Evolutionary conservation across 2,113 vertebrate genomes (phyloP).

Genomic region (Chaetorhynchus papuensis): DNA sequence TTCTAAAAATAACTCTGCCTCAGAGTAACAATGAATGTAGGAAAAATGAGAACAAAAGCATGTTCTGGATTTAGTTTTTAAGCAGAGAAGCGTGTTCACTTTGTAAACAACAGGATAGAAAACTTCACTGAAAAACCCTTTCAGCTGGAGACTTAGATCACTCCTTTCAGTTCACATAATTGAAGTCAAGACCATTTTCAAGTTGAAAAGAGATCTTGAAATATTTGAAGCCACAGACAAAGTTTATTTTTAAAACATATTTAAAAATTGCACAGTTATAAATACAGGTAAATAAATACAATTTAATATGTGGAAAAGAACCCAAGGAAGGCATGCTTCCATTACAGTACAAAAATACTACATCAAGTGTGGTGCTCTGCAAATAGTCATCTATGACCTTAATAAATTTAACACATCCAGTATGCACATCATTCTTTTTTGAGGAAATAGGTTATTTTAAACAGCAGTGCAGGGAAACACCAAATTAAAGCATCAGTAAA

Average conservation of each 20-base stretch:
- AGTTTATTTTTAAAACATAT: slow-evolving; percentile 79
- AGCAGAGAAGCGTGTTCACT: not conserved
- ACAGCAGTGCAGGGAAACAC: slow-evolving; percentile 65
- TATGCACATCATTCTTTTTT: slow-evolving; percentile 50
- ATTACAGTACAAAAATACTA: slow-evolving; percentile 77
- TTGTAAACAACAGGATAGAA: not conserved
- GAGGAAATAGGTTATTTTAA: slow-evolving; percentile 59
- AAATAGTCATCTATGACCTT: slow-evolving; percentile 55
- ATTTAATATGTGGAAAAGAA: slow-evolving; percentile 75
- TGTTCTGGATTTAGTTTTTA: not conserved
- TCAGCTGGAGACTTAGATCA: not conserved
- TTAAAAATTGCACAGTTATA: slow-evolving; percentile 77
- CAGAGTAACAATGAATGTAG: not conserved
- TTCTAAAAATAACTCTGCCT: not conserved
- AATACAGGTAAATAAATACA: slow-evolving; percentile 75
- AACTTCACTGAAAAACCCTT: not conserved
- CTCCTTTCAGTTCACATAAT: not conserved
- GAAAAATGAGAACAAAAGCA: not conserved
- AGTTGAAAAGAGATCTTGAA: slow-evolving; percentile 45
- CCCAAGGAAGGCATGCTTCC: slow-evolving; percentile 76
- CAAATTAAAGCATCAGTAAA: slow-evolving; percentile 64
- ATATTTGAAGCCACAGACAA: slow-evolving; percentile 73
- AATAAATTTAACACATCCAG: slow-evolving; percentile 62
- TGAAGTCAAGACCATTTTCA: not conserved
- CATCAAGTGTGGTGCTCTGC: slow-evolving; percentile 68